Evolutionary conservation across 2,113 vertebrate species (phyloP).

Genomic region (Zosterops borbonicus): DNA sequence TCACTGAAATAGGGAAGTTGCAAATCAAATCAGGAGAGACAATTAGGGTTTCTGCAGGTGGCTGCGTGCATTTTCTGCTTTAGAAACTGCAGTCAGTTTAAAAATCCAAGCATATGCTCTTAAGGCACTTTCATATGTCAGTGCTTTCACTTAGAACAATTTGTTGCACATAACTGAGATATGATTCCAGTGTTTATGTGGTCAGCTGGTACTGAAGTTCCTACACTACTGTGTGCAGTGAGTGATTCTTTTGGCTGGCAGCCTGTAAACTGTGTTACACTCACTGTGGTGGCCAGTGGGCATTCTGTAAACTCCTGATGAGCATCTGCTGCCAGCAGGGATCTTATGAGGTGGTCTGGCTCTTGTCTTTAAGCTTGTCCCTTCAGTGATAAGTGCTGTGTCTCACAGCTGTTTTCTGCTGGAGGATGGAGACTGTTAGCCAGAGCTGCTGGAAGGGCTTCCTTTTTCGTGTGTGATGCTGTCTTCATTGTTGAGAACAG

Average conservation of each 20-base stretch:
- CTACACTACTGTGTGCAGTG: not conserved
- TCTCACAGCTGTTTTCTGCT: not conserved
- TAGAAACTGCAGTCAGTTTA: not conserved
- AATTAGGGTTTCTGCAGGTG: not conserved
- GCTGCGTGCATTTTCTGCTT: not conserved
- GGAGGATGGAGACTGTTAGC: not conserved
- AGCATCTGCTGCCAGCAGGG: constrained; percentile 16
- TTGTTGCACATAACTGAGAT: not conserved
- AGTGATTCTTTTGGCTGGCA: not conserved
- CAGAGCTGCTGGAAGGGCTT: not conserved
- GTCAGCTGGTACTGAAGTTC: not conserved
- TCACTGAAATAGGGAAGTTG: not conserved
- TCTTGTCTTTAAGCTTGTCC: not conserved
- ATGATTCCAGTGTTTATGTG: not conserved
- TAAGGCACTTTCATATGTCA: not conserved
- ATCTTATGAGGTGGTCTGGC: not conserved
- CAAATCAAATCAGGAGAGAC: not conserved
- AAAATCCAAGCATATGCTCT: not conserved
- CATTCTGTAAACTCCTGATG: not conserved
- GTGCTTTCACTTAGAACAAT: not conserved
- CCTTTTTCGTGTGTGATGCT: not conserved
- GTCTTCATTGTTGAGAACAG: not conserved
- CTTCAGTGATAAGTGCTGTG: not conserved
- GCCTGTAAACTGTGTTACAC: not conserved
- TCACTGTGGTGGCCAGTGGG: not conserved